Evolutionary conservation across 2,888 invertebrate species (phyloP).

Genomic region (Synergus gifuensis): DNA sequence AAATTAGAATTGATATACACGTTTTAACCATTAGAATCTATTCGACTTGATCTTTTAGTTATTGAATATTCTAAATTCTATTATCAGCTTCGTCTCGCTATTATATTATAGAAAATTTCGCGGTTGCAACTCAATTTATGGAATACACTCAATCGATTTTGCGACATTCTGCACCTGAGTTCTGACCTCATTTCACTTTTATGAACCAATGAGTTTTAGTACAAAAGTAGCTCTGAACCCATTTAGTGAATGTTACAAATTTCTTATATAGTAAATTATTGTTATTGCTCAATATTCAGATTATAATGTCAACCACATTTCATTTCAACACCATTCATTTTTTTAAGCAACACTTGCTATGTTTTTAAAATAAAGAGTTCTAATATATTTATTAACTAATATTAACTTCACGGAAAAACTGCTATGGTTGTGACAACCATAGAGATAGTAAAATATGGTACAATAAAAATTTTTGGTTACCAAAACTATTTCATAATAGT

Average conservation of each 20-base stretch:
- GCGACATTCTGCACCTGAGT: conserved; percentile 15
- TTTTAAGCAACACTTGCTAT: not conserved
- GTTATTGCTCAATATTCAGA: not conserved
- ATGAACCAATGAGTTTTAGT: conserved; percentile 18
- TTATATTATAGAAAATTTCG: conserved; percentile 11
- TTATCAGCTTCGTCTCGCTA: not conserved
- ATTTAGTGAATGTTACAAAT: conserved; percentile 15
- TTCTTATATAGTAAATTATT: conserved; percentile 4
- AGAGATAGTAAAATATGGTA: too few relatives aligned
- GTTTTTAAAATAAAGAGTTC: not conserved
- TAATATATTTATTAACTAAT: not conserved
- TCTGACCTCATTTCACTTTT: conserved; percentile 15
- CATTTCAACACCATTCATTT: not conserved
- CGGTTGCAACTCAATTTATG: not conserved
- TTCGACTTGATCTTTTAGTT: not conserved
- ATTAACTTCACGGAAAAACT: not conserved
- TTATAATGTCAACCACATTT: not conserved
- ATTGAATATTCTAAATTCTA: not conserved
- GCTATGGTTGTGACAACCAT: too few relatives aligned
- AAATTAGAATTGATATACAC: too few relatives aligned
- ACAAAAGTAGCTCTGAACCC: not conserved
- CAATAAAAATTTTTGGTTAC: too few relatives aligned
- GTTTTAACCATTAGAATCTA: too few relatives aligned
- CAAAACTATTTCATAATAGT: too few relatives aligned
- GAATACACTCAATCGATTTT: conserved; percentile 6